Base-by-base conservation (phyloP, 2,797 vertebrate genomes). In the Hozukius guyotensis region DNA sequence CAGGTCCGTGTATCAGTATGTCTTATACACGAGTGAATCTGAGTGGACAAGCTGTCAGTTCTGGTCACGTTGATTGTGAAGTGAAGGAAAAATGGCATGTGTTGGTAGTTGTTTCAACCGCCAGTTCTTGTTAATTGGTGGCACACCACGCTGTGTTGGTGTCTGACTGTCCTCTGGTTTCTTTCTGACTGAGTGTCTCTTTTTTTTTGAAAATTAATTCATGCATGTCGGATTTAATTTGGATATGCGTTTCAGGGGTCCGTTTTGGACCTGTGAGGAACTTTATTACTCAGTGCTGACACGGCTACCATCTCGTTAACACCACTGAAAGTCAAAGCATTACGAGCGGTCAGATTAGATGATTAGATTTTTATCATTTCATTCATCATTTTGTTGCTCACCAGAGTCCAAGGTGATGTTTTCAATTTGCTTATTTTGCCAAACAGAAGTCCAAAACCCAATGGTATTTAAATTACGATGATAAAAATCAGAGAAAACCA, bases 31-130 rank as follows among this genome's bases (percentile, higher is more conserved):
- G 24, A n/a, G 13, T 67, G 18, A 32, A 64, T 69, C n/a, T 2
- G 32, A 76, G 49, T 27, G 25, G 69, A 67, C 56, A 56, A 20
- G n/a, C 80, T 77, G 70, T 78, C 75, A 27, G 53, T 64, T 78
- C 4, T 78, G 57, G 20, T 74, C 38, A 59, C 16, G 6, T 60
- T 27, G 56, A 52, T 53, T 59, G 49, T 69, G 52, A 56, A 56
- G 27, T 73, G 46, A 65, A 60, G 42, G 53, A n/a, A 65, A 77
- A 53, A 70, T 70, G 67, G 2, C 36, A 38, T 60, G 49, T 73
- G 46, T 64, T 72, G 56, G 32, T 27, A 27, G 36, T 52, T 16
- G 55, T 74, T 78, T 68, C 27, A 20, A 24, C 8, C 5, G 56
- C 57, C 27, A 12, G 5, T 8, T 36, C 29, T 62, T 1, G 24